These are phyloP conservation scores for Epirrita christyi DNA, from an alignment of 2,888 invertebrate species.

Conservation along the genomic window DNA sequence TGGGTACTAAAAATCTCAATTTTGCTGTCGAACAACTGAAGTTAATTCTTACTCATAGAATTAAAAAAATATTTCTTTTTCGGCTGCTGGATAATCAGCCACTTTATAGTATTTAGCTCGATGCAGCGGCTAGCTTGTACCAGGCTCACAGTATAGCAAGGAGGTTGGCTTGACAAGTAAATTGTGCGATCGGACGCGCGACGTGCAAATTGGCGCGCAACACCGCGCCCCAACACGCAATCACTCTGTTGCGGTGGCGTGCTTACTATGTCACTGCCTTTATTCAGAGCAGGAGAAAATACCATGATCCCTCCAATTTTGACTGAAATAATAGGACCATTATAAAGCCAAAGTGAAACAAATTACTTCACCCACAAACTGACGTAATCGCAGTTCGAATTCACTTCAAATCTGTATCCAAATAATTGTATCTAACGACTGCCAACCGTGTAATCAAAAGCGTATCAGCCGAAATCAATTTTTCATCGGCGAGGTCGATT, in stretches of 20 bases:
- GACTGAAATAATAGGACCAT: conserved; percentile 1
- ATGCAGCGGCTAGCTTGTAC: conserved; percentile 35
- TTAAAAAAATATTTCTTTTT: conserved; percentile 19
- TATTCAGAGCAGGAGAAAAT: not conserved
- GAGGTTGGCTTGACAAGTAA: conserved; percentile 71
- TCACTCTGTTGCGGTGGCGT: conserved; percentile 35
- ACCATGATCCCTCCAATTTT: not conserved
- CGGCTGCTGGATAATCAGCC: conserved; percentile 27
- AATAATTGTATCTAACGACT: conserved; percentile 78
- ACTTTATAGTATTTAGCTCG: conserved; percentile 20
- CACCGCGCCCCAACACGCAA: conserved; percentile 56
- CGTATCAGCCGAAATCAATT: conserved; percentile 82
- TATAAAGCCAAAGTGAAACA: conserved; percentile 33
- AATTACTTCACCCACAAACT: conserved; percentile 37
- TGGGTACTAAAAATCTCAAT: conserved; percentile 26
- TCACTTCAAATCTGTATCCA: conserved; percentile 54
- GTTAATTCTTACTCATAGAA: conserved; percentile 24
- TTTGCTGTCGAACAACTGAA: conserved; percentile 25
- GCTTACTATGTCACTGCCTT: conserved; percentile 31
- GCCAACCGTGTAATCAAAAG: conserved; percentile 78
- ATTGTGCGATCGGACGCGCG: conserved; percentile 68
- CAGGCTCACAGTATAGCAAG: conserved; percentile 46
- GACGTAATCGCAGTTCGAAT: conserved; percentile 51
- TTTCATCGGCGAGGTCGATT: conserved; percentile 74
- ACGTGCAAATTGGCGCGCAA: conserved; percentile 74